Base-by-base conservation (phyloP, 2,113 vertebrate species). In the Machaerirhynchus nigripectus region DNA sequence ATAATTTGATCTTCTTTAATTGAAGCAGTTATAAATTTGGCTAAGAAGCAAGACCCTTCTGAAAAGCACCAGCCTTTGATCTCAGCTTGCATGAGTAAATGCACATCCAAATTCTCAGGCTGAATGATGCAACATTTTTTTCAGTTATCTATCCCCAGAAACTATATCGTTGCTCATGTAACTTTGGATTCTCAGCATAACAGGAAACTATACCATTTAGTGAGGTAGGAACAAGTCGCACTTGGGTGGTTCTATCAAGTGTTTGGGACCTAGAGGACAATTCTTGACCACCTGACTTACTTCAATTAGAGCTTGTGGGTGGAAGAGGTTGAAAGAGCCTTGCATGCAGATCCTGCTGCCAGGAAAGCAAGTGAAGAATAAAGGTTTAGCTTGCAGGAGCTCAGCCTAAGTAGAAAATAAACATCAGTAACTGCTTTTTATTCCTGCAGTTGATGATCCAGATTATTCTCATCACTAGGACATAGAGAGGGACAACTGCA, bases 21-120 rank as follows among this genome's bases (percentile, higher is more conserved):
- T 70, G 47, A 70, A 90, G 95, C 61, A 91, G 86, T 76, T 73
- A 84, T 42, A 93, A 96, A 80, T 82, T 70, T 82, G 91, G 46
- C 81, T 86, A 76, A 94, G 55, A 61, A 87, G 37, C 50, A 68
- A 93, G 86, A 84, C 27, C 35, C 28, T 87, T 84, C 67, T 90
- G 76, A 85, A 86, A 92, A 89, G 50, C 70, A 70, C 17, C 23
- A 78, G 47, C 77, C 50, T 94, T 93, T 96, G 68, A 57, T 56
- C 88, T 92, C 83, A 81, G 59, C n/a, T 53, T 69, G 42, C 55
- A 57, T 42, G 56, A 95, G 53, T 33, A 85, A 90, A 90, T 46
- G 40, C 50, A 59, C 6, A 44, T 89, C 56, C 28, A 59, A 87
- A 71, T 63, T 82, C 75, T 50, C 65, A 50, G 67, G 59, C 17